Evolutionary conservation across 2,888 invertebrate genomes (phyloP).

Genomic region (Zele albiditarsus): DNA sequence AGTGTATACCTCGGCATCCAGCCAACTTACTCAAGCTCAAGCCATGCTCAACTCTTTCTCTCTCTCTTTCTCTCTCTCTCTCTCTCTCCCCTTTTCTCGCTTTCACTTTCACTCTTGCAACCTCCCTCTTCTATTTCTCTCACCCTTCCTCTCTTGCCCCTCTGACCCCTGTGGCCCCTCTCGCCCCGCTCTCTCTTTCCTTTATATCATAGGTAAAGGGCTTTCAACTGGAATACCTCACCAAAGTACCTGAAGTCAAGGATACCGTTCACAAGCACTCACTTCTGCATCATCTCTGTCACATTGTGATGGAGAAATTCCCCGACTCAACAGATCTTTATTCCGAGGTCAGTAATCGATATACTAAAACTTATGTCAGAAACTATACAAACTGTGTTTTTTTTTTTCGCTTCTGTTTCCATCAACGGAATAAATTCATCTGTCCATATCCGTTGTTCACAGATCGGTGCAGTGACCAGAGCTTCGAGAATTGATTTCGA

Average conservation of each 20-base stretch:
- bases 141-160: constrained; percentile 6
- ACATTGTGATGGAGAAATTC: constrained; percentile 97
- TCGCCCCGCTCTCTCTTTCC: constrained; percentile 19
- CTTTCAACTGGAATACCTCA: constrained; percentile 97
- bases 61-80: background rate
- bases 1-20: constrained; percentile 22
- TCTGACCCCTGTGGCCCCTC: constrained; percentile 1
- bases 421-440: too few relatives aligned
- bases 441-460: constrained; percentile 31
- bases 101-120: background rate
- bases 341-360: constrained; percentile 83
- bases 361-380: constrained; percentile 29
- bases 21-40: constrained; percentile 26
- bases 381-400: background rate
- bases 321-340: constrained; percentile 97
- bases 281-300: constrained; percentile 95
- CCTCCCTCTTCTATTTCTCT: background rate
- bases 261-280: constrained; percentile 99
- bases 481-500: constrained; percentile 97
- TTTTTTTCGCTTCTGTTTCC: constrained; percentile 4
- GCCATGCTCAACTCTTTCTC: background rate
- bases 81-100: background rate
- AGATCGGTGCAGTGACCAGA: constrained; percentile 91
- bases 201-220: constrained; percentile 83
- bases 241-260: constrained; percentile 98